phyloP scores from a whole-genome alignment of 2,888 invertebrate species.

The Electrophaes corylata region DNA sequence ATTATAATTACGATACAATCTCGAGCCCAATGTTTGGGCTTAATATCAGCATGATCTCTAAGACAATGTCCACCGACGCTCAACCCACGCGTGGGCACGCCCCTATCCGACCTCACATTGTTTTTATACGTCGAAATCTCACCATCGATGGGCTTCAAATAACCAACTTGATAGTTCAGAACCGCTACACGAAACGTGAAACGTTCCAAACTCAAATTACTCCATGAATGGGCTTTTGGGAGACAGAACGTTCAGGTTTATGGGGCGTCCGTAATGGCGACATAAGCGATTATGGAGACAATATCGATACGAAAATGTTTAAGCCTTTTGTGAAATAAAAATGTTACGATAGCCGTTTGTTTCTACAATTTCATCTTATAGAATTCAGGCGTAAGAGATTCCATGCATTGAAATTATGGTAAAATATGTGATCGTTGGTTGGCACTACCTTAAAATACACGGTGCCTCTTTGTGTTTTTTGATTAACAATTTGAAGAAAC shows the following conservation, averaged over 20 bases:
- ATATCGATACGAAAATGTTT: slow-evolving; percentile 40
- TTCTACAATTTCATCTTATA: slow-evolving; percentile 38
- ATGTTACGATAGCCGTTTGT: slow-evolving; percentile 32
- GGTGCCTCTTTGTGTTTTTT: slow-evolving; percentile 36
- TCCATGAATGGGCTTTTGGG: slow-evolving; percentile 37
- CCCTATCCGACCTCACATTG: slow-evolving; percentile 65
- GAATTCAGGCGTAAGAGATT: slow-evolving; percentile 29
- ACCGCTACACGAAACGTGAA: slow-evolving; percentile 50
- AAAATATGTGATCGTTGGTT: slow-evolving; percentile 35
- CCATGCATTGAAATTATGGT: slow-evolving; percentile 24
- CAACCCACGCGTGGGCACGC: slow-evolving; percentile 73
- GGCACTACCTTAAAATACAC: slow-evolving; percentile 35
- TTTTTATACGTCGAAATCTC: slow-evolving; percentile 67
- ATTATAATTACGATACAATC: slow-evolving; percentile 81
- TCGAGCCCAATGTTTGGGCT: slow-evolving; percentile 71
- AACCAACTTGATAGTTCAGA: slow-evolving; percentile 50
- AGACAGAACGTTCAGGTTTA: slow-evolving; percentile 38
- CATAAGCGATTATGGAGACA: slow-evolving; percentile 40
- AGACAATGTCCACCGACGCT: slow-evolving; percentile 79
- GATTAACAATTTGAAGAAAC: slow-evolving; percentile 43
- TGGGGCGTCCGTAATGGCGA: slow-evolving; percentile 37
- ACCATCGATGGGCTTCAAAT: slow-evolving; percentile 57
- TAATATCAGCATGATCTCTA: slow-evolving; percentile 66
- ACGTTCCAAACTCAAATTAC: slow-evolving; percentile 42
- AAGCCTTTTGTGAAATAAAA: slow-evolving; percentile 40